Evolutionary conservation across 1,140 invertebrate genomes (phyloP).

Genomic region (Thalassaphorura encarpata): DNA sequence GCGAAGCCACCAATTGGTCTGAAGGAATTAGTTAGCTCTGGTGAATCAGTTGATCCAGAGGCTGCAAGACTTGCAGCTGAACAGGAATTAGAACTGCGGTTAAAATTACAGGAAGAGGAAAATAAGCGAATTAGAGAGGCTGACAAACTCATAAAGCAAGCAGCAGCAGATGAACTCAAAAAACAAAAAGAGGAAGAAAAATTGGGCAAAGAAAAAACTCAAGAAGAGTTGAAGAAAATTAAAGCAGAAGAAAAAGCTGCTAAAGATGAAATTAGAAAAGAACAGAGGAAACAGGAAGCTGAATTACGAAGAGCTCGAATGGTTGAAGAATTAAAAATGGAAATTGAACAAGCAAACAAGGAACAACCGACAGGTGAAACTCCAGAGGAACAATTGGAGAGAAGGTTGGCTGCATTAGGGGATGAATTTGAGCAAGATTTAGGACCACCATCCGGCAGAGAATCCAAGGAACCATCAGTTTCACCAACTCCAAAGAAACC

Average conservation of each 20-base stretch:
- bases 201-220: conserved; percentile 7
- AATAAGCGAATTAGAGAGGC: neutral
- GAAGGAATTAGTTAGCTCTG: too few species aligned
- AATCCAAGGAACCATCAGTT: neutral
- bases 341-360: neutral
- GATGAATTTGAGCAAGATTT: neutral
- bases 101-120: conserved; percentile 12
- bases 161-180: conserved; percentile 19
- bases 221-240: conserved; percentile 12
- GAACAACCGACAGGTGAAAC: neutral
- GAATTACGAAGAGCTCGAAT: conserved; percentile 4
- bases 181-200: conserved; percentile 16
- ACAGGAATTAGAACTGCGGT: too few species aligned
- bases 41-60: too few species aligned
- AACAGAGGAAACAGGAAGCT: conserved; percentile 26
- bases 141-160: conserved; percentile 12
- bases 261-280: conserved; percentile 20
- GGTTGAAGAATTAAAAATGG: conserved; percentile 18
- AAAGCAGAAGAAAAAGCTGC: conserved; percentile 18
- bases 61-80: too few species aligned
- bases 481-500: neutral
- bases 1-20: neutral
- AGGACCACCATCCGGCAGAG: neutral
- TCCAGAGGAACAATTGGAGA: conserved; percentile 1
- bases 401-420: neutral